Conservation (phyloP, 2,888 invertebrate genomes). For the Dasysyrphus tricinctus region DNA sequence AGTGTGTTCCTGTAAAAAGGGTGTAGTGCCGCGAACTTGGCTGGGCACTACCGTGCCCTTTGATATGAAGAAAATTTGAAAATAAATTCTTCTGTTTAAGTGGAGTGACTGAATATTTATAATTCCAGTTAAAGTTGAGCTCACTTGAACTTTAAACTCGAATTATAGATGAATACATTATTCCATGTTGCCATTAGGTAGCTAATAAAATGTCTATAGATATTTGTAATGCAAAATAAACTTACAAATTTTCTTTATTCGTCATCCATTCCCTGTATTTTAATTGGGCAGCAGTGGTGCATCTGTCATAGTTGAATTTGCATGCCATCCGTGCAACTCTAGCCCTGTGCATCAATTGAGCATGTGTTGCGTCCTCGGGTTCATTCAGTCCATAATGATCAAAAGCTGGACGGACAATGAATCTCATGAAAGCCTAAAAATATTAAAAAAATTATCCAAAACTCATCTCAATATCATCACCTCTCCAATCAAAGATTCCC, state of each 20-base stretch:
- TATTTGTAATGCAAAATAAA: slow-evolving; percentile 34
- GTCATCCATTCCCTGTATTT: slow-evolving; percentile 85
- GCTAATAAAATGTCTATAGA: too few species aligned
- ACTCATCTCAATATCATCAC: not conserved
- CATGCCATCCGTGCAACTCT: slow-evolving; percentile 85
- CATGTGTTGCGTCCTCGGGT: slow-evolving; percentile 84
- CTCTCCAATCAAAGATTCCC: not conserved
- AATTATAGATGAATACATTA: too few species aligned
- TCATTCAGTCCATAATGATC: slow-evolving; percentile 84
- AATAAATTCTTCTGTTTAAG: too few species aligned
- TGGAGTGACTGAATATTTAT: too few species aligned
- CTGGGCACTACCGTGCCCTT: too few species aligned
- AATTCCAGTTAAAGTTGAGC: too few species aligned
- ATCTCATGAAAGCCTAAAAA: slow-evolving; percentile 82
- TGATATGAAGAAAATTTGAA: too few species aligned
- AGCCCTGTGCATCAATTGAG: slow-evolving; percentile 84
- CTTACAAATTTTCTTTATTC: slow-evolving; percentile 84
- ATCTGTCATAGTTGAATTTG: slow-evolving; percentile 84
- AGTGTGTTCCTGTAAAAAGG: too few species aligned
- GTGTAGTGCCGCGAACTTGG: too few species aligned
- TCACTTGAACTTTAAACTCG: too few species aligned
- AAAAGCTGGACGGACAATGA: slow-evolving; percentile 82
- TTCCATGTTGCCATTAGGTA: too few species aligned
- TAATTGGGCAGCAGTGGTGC: slow-evolving; percentile 84
- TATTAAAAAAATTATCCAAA: not conserved